Evolutionary conservation across 2,888 invertebrate species (phyloP).

Genomic region (Lysandra coridon): DNA sequence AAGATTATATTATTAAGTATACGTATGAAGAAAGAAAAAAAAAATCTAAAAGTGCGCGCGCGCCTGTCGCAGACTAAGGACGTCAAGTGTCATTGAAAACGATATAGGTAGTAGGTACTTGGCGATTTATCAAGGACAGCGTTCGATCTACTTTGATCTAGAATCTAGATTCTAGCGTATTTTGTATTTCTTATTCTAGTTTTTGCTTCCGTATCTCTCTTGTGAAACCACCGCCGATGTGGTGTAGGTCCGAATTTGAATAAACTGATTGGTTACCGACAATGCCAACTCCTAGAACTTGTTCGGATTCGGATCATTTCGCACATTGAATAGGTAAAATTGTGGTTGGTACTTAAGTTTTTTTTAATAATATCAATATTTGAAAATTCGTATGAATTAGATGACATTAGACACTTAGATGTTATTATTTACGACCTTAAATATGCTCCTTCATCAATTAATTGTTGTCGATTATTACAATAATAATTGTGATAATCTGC

Average conservation of each 20-base stretch:
- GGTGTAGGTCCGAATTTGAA: slow-evolving; percentile 21
- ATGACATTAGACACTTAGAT: background rate
- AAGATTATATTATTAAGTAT: too few species aligned
- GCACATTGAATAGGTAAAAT: background rate
- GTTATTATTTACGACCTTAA: background rate
- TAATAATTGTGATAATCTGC: background rate
- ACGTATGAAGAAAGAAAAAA: too few species aligned
- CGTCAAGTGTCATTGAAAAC: slow-evolving; percentile 42
- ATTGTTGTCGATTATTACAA: background rate
- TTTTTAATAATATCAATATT: too few species aligned
- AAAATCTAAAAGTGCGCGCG: slow-evolving; percentile 19
- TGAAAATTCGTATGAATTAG: too few species aligned
- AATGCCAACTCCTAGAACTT: slow-evolving; percentile 17
- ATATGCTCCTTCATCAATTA: background rate
- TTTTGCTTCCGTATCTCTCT: slow-evolving; percentile 25
- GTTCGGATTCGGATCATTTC: slow-evolving; percentile 3
- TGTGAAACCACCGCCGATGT: background rate
- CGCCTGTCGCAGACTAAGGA: slow-evolving; percentile 40
- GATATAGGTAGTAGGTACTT: slow-evolving; percentile 22
- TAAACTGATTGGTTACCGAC: slow-evolving; percentile 17
- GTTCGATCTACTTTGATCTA: slow-evolving; percentile 25
- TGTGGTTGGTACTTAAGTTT: too few species aligned
- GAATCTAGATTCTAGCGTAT: slow-evolving; percentile 29
- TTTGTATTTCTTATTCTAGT: slow-evolving; percentile 22
- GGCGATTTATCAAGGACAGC: slow-evolving; percentile 40